Evolutionary conservation across 2,113 vertebrate genomes (phyloP), one percentile per base, ranked within the genome.

Genomic region (Neogale vison): DNA sequence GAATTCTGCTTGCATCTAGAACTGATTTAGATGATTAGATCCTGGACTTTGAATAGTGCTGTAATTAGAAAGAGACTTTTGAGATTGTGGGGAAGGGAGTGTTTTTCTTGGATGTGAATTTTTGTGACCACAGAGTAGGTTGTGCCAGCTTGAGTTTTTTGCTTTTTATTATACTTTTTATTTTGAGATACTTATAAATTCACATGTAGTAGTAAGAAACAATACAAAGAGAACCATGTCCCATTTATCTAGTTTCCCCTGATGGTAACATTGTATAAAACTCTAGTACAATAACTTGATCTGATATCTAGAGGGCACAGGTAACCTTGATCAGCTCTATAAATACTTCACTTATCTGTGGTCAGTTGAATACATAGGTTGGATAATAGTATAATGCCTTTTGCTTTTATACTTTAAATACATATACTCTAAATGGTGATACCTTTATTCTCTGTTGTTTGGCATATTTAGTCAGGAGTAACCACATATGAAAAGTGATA

Each of bases 101-200:
- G 31, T 94, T 12, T 65, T 61, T 94, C 80, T 89, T 36, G 36
- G 34, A 50, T 39, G 6, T 20, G 45, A 93, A 89, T 55, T 88
- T 15, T 69, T 71, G 34, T 92, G 69, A 81, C 77, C 88, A 65
- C 47, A 39, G 34, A 45, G 10, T 42, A 69, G 69, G 42, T 63
- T 96, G 59, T 81, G 24, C 39, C 65, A 47, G 50, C 50, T 77
- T 92, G 31, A 77, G 50, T 72, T 94, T 79, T 95, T 94, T 63
- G 18, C 18, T 36, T 69, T 69, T 69, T 69, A 69, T 69, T 69
- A 36, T 69, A 87, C 7, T n/a, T 92, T 81, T 85, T 52, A 81
- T 88, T 93, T 95, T 87, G 18, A 83, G 67, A 86, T 65, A 86
- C 55, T 79, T 81, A 65, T 31, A 94, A 63, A 69, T 61, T 92